phyloP scores from a whole-genome alignment of 1,140 invertebrate genomes.

The Drosophila kanapiae region DNA sequence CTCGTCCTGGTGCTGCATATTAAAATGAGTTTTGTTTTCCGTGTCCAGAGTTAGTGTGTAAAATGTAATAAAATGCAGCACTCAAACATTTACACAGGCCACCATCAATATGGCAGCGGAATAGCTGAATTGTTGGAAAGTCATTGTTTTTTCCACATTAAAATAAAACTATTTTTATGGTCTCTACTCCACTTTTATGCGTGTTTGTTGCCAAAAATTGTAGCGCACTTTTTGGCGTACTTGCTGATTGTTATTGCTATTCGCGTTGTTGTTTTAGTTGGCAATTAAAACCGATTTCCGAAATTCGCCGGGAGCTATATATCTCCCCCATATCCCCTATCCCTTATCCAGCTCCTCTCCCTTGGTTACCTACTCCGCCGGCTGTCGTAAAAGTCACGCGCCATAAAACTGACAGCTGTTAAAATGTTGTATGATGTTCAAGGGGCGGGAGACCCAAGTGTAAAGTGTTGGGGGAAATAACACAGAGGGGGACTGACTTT shows the following conservation, averaged over 20 bases:
- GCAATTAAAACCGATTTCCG: conserved; percentile 80
- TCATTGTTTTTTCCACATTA: conserved; percentile 25
- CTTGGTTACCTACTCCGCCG: conserved; percentile 13
- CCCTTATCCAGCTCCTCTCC: background rate
- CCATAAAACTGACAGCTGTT: conserved; percentile 82
- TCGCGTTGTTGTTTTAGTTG: conserved; percentile 74
- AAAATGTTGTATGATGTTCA: conserved; percentile 62
- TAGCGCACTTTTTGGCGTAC: conserved; percentile 49
- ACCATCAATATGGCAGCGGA: conserved; percentile 59
- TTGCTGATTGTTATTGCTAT: conserved; percentile 68
- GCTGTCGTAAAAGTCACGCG: conserved; percentile 81
- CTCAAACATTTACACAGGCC: conserved; percentile 59
- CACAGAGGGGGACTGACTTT: background rate
- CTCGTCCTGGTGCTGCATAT: conserved; percentile 38
- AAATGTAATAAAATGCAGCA: conserved; percentile 70
- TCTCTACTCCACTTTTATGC: conserved; percentile 33
- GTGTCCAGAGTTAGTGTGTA: conserved; percentile 12
- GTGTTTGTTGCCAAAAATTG: conserved; percentile 58
- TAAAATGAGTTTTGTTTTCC: conserved; percentile 40
- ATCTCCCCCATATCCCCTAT: background rate
- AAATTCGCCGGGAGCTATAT: conserved; percentile 60
- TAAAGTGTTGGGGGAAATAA: conserved; percentile 6
- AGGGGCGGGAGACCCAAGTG: background rate
- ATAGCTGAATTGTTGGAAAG: conserved; percentile 17
- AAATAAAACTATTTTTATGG: conserved; percentile 65